Base-by-base conservation (phyloP, 1,140 invertebrate genomes). In the Conus betulinus region DNA sequence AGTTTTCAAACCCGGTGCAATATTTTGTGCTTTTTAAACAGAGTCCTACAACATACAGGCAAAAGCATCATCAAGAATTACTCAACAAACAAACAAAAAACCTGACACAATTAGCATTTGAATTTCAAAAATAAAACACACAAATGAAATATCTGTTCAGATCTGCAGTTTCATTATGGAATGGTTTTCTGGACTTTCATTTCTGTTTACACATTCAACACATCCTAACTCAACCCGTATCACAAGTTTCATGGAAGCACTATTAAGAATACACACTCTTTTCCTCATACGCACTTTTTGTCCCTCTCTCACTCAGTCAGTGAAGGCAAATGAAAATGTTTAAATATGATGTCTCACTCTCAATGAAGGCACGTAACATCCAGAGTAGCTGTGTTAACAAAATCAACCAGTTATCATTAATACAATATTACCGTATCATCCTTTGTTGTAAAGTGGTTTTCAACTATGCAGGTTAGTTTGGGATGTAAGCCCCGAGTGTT, bases 401-500 rank as follows among this genome's bases (percentile, higher is more conserved):
- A 20, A 60, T 60, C 57, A 15, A 60, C 57, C 8, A 10, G 23
- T 23, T 71, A 71, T 71, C 67, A 3, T 71, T 23, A 3, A 23
- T n/a, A 71, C 60, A 71, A 71, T n/a, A 71, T 71, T 71, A 23
- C 4, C 67, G 20, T 23, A 23, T 71, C 20, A 17, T 6, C 67
- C 11, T 71, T 71, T 71, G 6, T 7, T 20, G 67, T 20, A 23
- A 71, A 23, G 20, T 17, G 53, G 4, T 17, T 87, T 87, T 78
- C 25, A 87, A 87, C 85, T 87, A 87, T 87, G 85, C 51, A 87
- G 85, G 53, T 87, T 87, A 87, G 85, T 55, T 87, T 87, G 85
- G 87, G 87, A 84, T 88, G 88, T 85, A 85, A 90, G 93, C 94
- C 95, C 95, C 95, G 95, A 96, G 95, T 96, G 95, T 96, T 95